Evolutionary conservation across 1,140 invertebrate species (phyloP).

Genomic region (Hesperophylax magnus): DNA sequence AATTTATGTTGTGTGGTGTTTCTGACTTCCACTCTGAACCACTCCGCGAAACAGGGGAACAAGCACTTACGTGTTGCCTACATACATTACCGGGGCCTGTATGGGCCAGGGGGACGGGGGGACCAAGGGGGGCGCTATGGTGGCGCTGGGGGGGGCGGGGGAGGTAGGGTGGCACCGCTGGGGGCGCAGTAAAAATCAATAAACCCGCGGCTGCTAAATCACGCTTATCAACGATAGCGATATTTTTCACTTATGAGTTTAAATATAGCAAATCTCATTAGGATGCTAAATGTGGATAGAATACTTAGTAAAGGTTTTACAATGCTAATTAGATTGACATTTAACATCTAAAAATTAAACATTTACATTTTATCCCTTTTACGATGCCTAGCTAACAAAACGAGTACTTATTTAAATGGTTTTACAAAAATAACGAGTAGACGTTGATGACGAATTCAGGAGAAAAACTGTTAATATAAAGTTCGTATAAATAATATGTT

Average conservation of each 20-base stretch:
- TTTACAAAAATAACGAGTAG: too few relatives aligned
- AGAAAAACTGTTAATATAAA: too few relatives aligned
- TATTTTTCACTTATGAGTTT: constrained; percentile 70
- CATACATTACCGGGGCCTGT: constrained; percentile 56
- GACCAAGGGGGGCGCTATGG: constrained; percentile 55
- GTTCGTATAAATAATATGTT: too few relatives aligned
- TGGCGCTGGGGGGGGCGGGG: constrained; percentile 62
- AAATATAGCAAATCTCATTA: background rate
- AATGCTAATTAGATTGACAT: too few relatives aligned
- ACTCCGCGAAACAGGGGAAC: constrained; percentile 54
- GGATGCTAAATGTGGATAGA: background rate
- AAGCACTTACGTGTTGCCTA: constrained; percentile 59
- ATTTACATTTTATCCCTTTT: too few relatives aligned
- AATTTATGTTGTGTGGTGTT: too few relatives aligned
- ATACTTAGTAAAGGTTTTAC: too few relatives aligned
- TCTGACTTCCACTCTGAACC: constrained; percentile 18
- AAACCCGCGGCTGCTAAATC: constrained; percentile 81
- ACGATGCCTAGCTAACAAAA: too few relatives aligned
- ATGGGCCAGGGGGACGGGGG: constrained; percentile 58
- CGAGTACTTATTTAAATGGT: too few relatives aligned
- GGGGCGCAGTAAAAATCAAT: constrained; percentile 78
- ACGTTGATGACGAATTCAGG: too few relatives aligned
- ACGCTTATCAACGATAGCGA: constrained; percentile 76
- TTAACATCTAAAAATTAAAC: too few relatives aligned
- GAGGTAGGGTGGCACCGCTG: constrained; percentile 56